These are phyloP conservation scores for Astyanax mexicanus DNA, from an alignment of 2,797 vertebrate species.

Conservation along the genomic window DNA sequence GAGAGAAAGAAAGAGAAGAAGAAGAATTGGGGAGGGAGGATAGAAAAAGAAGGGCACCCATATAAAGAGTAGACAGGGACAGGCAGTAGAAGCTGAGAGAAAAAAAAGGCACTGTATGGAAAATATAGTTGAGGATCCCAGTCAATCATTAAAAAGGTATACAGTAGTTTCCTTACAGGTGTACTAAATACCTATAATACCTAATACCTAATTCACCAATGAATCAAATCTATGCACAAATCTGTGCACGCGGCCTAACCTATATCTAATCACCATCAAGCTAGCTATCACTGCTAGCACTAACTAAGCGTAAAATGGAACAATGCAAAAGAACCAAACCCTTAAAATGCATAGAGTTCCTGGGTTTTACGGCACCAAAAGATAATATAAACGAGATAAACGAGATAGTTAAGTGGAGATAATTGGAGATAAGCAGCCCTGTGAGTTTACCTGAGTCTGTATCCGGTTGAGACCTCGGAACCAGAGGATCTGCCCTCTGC, in stretches of 20 bases:
- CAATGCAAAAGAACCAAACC: neutral
- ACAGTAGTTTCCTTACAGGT: neutral
- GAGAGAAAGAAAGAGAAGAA: conserved; percentile 33
- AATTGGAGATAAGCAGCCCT: too few species aligned
- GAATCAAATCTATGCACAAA: neutral
- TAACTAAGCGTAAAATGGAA: conserved; percentile 66
- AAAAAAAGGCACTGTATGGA: conserved; percentile 72
- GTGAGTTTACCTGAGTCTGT: conserved; percentile 95
- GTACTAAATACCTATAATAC: too few species aligned
- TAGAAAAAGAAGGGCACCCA: conserved; percentile 70
- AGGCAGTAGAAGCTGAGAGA: conserved; percentile 68
- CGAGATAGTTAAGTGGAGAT: neutral
- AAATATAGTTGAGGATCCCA: conserved; percentile 18
- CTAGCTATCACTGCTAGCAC: conserved; percentile 71
- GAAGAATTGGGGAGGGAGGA: conserved; percentile 64
- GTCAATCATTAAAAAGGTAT: neutral
- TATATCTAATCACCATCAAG: too few species aligned
- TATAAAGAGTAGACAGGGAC: conserved; percentile 69
- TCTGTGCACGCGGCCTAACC: neutral
- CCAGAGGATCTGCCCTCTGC: conserved; percentile 98
- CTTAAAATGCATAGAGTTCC: neutral
- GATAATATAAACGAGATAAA: too few species aligned
- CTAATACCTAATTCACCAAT: neutral
- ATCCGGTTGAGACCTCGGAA: conserved; percentile 99
- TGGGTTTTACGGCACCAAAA: neutral